These are phyloP conservation scores for Leptopilina boulardi DNA, from an alignment of 1,140 invertebrate genomes.

Conservation along the genomic window DNA sequence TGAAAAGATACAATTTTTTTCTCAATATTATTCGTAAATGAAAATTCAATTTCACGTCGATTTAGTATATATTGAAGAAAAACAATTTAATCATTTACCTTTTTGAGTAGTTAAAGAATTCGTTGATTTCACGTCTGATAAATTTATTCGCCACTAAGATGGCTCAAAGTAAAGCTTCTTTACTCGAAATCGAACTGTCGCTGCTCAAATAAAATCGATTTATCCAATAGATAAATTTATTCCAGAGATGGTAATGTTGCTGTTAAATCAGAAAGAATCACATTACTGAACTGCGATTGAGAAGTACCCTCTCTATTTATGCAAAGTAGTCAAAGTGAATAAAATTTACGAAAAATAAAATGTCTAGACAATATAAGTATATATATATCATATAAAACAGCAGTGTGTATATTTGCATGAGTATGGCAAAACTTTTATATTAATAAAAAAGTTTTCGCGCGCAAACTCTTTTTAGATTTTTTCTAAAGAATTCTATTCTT, in stretches of 20 bases:
- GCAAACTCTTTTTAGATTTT: neutral
- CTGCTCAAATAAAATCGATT: slow-evolving; percentile 27
- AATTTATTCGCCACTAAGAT: slow-evolving; percentile 29
- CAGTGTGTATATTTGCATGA: neutral
- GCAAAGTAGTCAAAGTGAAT: slow-evolving; percentile 13
- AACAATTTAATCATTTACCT: too few relatives aligned
- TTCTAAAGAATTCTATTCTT: neutral
- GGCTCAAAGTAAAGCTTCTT: slow-evolving; percentile 18
- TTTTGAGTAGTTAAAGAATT: slow-evolving; percentile 10
- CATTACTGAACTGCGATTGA: neutral
- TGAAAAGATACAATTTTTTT: neutral
- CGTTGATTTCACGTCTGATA: slow-evolving; percentile 1
- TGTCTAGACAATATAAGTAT: neutral
- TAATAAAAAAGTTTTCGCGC: neutral
- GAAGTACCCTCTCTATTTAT: neutral
- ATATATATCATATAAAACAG: too few relatives aligned
- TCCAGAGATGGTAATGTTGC: slow-evolving; percentile 15
- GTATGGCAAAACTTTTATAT: slow-evolving; percentile 12
- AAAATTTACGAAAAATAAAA: neutral
- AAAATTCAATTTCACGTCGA: neutral
- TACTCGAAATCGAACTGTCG: slow-evolving; percentile 27
- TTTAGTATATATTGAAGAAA: too few relatives aligned
- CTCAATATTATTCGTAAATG: neutral
- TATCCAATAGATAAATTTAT: slow-evolving; percentile 31
- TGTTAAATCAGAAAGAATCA: slow-evolving; percentile 26